A percentile compares a stretch with the other conserved stretches of the same genome.
These are phyloP conservation scores for Aromia moschata DNA, from an alignment of 2,888 invertebrate species.

Conservation along the genomic window DNA sequence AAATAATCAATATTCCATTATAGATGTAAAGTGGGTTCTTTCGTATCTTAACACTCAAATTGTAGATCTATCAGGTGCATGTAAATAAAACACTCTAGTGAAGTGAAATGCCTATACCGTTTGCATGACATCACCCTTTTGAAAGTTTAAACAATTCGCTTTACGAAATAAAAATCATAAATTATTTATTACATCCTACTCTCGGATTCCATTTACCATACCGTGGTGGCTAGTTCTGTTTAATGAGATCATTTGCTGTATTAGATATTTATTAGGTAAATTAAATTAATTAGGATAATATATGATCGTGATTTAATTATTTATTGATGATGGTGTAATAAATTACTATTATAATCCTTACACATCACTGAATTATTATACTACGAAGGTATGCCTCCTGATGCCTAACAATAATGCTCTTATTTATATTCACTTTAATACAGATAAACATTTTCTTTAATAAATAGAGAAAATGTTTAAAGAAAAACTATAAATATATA, in stretches of 20 bases:
- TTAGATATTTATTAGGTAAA: neutral
- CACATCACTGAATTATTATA: too few species aligned
- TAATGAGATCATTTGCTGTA: neutral
- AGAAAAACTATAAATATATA: too few species aligned
- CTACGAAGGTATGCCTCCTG: too few species aligned
- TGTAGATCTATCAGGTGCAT: neutral
- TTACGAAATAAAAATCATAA: conserved; percentile 8
- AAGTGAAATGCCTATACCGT: conserved; percentile 6
- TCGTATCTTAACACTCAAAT: neutral
- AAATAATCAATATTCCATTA: conserved; percentile 20
- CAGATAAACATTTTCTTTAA: too few species aligned
- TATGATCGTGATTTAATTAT: neutral
- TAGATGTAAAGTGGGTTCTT: conserved; percentile 13
- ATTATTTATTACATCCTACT: conserved; percentile 13
- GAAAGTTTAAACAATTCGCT: conserved; percentile 16
- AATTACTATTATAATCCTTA: neutral
- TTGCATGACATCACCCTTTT: conserved; percentile 17
- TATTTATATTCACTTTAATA: too few species aligned
- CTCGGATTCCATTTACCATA: neutral
- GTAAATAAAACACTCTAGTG: neutral
- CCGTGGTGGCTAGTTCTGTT: neutral
- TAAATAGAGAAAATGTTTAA: too few species aligned
- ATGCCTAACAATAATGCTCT: too few species aligned
- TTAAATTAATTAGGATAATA: neutral
- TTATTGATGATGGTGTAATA: neutral